Evolutionary conservation across 1,140 invertebrate species (phyloP).

Genomic region (Hycleus phaleratus): DNA sequence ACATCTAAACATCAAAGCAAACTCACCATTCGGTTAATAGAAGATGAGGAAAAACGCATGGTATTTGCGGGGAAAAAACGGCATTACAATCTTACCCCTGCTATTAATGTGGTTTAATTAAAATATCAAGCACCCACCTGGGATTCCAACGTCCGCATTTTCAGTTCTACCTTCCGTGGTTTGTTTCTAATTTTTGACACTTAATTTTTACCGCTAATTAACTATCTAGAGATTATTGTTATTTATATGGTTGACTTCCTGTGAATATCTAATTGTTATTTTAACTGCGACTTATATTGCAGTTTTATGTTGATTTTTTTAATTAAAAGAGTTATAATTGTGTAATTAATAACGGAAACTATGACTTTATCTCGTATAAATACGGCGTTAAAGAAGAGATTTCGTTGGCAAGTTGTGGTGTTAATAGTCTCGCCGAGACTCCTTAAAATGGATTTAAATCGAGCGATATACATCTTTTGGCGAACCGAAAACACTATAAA

Average conservation of each 20-base stretch:
- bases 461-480: too few relatives aligned
- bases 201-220: slow-evolving; percentile 32
- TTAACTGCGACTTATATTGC: slow-evolving; percentile 17
- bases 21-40: too few relatives aligned
- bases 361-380: slow-evolving; percentile 25
- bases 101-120: slow-evolving; percentile 30
- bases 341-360: slow-evolving; percentile 31
- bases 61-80: too few relatives aligned
- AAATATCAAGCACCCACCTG: slow-evolving; percentile 27
- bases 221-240: slow-evolving; percentile 27
- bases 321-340: slow-evolving; percentile 34
- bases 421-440: slow-evolving; percentile 11
- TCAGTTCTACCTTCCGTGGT: slow-evolving; percentile 28
- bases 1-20: too few relatives aligned
- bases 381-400: slow-evolving; percentile 8
- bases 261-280: slow-evolving; percentile 26
- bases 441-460: slow-evolving; percentile 3
- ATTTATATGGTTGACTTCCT: slow-evolving; percentile 26
- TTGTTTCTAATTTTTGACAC: slow-evolving; percentile 27
- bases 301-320: slow-evolving; percentile 25
- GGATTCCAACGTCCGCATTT: slow-evolving; percentile 20
- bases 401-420: slow-evolving; percentile 15
- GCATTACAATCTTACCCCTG: slow-evolving; percentile 21
- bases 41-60: too few relatives aligned
- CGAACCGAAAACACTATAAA: background rate